phyloP scores from a whole-genome alignment of 2,888 invertebrate genomes.

The Drosophila maculinotata region DNA sequence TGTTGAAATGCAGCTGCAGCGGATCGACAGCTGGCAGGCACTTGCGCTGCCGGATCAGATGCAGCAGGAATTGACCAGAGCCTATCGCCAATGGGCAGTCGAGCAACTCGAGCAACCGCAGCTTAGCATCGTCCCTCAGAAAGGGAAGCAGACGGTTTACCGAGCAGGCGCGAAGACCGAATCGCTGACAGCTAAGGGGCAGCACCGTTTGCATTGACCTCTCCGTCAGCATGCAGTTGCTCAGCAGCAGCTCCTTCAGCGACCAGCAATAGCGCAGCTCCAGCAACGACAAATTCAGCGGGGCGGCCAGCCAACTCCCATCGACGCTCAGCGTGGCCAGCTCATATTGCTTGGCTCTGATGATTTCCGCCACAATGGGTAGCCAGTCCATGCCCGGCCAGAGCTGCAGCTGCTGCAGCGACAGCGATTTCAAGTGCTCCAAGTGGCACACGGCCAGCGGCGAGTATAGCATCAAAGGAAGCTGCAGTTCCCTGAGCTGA shows the following conservation, averaged over 20 bases:
- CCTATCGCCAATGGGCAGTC: not conserved
- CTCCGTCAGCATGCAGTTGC: constrained; percentile 43
- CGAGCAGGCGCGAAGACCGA: constrained; percentile 38
- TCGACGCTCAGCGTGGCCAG: constrained; percentile 38
- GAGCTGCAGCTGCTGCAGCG: constrained; percentile 37
- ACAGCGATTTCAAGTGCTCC: constrained; percentile 26
- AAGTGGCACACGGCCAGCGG: constrained; percentile 23
- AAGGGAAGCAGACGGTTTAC: constrained; percentile 5
- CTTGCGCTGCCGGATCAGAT: not conserved
- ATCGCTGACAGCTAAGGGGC: constrained; percentile 43
- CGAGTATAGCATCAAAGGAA: constrained; percentile 42
- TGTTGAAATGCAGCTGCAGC: constrained; percentile 13
- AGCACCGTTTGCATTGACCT: not conserved
- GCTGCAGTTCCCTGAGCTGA: constrained; percentile 19
- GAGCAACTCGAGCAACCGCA: constrained; percentile 33
- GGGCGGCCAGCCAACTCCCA: constrained; percentile 41
- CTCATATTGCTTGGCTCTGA: constrained; percentile 35
- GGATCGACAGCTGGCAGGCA: not conserved
- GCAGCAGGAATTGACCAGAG: not conserved
- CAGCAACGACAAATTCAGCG: constrained; percentile 35
- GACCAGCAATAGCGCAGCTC: constrained; percentile 44
- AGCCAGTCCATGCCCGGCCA: constrained; percentile 54
- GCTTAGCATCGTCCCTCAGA: constrained; percentile 1
- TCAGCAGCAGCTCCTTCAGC: constrained; percentile 43
- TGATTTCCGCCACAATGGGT: constrained; percentile 22